Conservation (phyloP, 2,888 invertebrate species). For the Petrolisthes manimaculis region DNA sequence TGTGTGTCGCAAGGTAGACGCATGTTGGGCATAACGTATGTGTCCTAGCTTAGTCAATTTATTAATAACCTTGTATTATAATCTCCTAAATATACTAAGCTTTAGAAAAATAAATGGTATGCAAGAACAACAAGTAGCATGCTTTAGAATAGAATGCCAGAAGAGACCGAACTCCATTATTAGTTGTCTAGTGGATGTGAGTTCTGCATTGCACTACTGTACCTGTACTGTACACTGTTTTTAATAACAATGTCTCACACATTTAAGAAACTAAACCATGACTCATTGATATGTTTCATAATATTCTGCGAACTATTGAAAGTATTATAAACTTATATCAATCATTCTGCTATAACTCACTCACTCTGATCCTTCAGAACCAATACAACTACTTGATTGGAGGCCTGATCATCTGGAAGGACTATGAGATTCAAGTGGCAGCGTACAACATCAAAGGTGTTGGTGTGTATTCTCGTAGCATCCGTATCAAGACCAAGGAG, state of each 20-base stretch:
- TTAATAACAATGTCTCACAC: too few relatives aligned
- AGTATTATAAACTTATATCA: too few relatives aligned
- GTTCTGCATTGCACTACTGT: too few relatives aligned
- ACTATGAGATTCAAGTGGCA: slow-evolving; percentile 95
- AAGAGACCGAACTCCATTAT: too few relatives aligned
- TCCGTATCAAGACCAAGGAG: slow-evolving; percentile 72
- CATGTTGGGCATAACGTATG: slow-evolving; percentile 19
- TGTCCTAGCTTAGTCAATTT: background rate
- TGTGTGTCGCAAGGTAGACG: slow-evolving; percentile 17
- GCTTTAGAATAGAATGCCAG: too few relatives aligned
- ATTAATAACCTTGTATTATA: too few relatives aligned
- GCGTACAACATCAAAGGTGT: slow-evolving; percentile 97
- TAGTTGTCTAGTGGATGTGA: too few relatives aligned
- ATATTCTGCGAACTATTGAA: background rate
- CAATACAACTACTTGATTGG: slow-evolving; percentile 90
- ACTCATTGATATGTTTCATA: background rate
- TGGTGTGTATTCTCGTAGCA: slow-evolving; percentile 77
- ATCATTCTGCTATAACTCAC: slow-evolving; percentile 28
- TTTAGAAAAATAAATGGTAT: background rate
- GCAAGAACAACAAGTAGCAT: background rate
- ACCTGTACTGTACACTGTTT: too few relatives aligned
- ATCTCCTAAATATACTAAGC: too few relatives aligned
- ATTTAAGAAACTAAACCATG: background rate
- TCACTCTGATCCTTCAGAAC: slow-evolving; percentile 71
- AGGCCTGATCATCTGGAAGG: slow-evolving; percentile 97